Evolutionary conservation across 1,140 invertebrate genomes (phyloP), one percentile per base, ranked within the genome.

Genomic region (Macrobrachium nipponense): DNA sequence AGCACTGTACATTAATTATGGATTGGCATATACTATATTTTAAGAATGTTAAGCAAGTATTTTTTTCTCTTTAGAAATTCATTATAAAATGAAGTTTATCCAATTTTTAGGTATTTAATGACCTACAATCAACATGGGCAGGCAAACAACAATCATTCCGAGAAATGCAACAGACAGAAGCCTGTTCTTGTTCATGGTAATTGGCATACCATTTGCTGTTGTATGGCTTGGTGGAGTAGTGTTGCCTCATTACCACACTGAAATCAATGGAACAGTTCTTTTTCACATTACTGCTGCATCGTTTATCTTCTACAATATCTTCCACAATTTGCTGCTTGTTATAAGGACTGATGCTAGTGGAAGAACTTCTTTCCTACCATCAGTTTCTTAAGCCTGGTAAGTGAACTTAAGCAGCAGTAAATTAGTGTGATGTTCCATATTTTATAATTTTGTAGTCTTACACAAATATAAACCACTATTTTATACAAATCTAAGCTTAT

Each of bases 341-440:
- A 86, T 86, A 62, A 73, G 77, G 68, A 80, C 60, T 64, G 84
- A 86, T 80, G 84, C 84, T 14, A 86, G 84, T 86, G 84, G 84
- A 17, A 76, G 84, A 23, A 86, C 84, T 17, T 86, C 84, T 27
- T 86, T 79, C 20, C 62, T 86, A 23, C 84, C 84, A 17, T 86
- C 77, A 61, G 70, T 86, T n/a, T 20, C 77, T 86, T 23, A 86
- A 86, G 64, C 84, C 84, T 58, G 84, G 84, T 86, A 72, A 78
- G 68, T 14, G 36, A 27, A 1, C 36, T 70, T 23, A 6, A 27
- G 36, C 10, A n/a, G n/a, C n/a, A 27, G 27, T 36, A 36, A 36
- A 36, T 36, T 36, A 2, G 27, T 11, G n/a, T 20, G 5, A 17
- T 14, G 12, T 10, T 11, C 5, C 17, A 20, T 68, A 2, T 68